phyloP scores from a whole-genome alignment of 2,888 invertebrate genomes.

The Eupithecia insigniata region DNA sequence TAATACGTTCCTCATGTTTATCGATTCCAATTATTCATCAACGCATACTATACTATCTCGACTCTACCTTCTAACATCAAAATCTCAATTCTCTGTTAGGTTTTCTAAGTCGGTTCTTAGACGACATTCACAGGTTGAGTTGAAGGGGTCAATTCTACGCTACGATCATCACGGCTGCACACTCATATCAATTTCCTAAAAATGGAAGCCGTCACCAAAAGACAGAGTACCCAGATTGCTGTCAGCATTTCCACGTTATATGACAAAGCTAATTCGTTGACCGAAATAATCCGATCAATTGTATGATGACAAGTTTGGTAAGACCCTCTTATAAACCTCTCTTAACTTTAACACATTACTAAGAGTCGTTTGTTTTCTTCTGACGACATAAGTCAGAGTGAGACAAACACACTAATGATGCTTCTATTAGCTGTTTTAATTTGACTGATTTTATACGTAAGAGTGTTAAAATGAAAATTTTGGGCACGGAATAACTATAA shows the following conservation, averaged over 20 bases:
- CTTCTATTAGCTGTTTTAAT: not conserved
- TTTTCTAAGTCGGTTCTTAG: not conserved
- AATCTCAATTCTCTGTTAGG: not conserved
- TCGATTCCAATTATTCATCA: not conserved
- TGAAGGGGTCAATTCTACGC: not conserved
- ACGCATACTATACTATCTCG: too few relatives aligned
- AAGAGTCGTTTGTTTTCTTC: too few relatives aligned
- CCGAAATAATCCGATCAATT: too few relatives aligned
- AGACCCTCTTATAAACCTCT: not conserved
- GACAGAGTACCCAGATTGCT: not conserved
- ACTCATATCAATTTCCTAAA: too few relatives aligned
- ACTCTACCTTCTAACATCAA: not conserved
- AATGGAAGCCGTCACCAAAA: not conserved
- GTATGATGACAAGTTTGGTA: too few relatives aligned
- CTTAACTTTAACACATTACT: not conserved
- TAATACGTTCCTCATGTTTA: not conserved
- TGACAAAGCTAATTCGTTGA: too few relatives aligned
- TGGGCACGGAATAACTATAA: not conserved
- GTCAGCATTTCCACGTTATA: too few relatives aligned
- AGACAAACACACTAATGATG: not conserved
- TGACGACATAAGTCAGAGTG: not conserved
- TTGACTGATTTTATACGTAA: not conserved
- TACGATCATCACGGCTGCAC: not conserved
- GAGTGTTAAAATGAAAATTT: not conserved
- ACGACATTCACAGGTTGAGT: not conserved